A percentile compares a stretch with the other conserved stretches of the same genome.
phyloP scores from a whole-genome alignment of 2,113 vertebrate species.

The Crypturellus undulatus region DNA sequence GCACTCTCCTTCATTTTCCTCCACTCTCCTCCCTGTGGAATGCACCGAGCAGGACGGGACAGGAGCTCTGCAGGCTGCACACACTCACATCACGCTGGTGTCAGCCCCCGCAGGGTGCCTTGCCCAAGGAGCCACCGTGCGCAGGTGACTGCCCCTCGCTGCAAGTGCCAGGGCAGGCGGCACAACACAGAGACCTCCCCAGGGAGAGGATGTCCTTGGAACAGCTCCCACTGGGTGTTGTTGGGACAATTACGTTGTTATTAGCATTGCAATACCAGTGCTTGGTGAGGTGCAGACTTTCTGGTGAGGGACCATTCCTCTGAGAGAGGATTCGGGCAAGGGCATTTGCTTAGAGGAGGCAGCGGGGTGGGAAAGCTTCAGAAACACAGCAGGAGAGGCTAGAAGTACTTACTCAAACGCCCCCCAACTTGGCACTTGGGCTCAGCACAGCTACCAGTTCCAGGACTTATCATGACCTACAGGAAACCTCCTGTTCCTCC shows the following conservation, averaged over 20 bases:
- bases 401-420: neutral
- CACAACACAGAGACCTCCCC: neutral
- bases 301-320: neutral
- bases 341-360: no score
- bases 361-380: neutral
- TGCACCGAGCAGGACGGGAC: fast-evolving
- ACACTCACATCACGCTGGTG: fast-evolving
- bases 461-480: neutral
- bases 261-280: fast-evolving
- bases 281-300: neutral
- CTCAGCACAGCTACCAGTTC: neutral
- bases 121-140: neutral
- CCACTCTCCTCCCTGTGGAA: neutral
- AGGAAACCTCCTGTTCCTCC: neutral
- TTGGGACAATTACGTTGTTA: neutral
- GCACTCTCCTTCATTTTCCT: neutral
- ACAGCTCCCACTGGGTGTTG: neutral
- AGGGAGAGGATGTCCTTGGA: neutral
- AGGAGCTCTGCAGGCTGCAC: fast-evolving
- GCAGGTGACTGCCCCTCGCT: neutral
- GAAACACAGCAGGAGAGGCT: neutral
- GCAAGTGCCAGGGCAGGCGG: neutral
- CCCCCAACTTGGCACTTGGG: neutral
- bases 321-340: neutral
- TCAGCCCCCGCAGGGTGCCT: fast-evolving